Conservation (phyloP, 2,888 invertebrate genomes). For the Drosophila colorata region DNA sequence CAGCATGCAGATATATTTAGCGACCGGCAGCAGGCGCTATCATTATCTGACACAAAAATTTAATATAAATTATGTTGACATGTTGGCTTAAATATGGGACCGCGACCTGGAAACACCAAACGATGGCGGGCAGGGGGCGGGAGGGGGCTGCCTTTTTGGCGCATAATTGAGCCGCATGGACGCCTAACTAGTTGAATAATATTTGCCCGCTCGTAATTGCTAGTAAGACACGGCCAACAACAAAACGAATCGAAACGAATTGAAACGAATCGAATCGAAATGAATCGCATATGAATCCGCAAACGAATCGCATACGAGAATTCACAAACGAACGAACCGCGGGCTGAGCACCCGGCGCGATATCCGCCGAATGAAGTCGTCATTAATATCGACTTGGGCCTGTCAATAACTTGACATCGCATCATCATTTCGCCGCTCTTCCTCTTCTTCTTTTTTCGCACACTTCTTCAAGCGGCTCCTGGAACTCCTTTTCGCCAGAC, state of each 20-base stretch:
- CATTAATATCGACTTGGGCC: conserved; percentile 79
- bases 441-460: conserved; percentile 28
- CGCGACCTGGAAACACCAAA: conserved; percentile 10
- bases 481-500: conserved; percentile 48
- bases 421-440: conserved; percentile 62
- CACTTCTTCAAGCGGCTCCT: conserved; percentile 52
- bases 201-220: conserved; percentile 55
- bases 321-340: conserved; percentile 13
- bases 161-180: conserved; percentile 31
- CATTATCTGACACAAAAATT: conserved; percentile 82
- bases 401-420: conserved; percentile 80
- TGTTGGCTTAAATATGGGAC: conserved; percentile 79
- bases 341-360: conserved; percentile 22
- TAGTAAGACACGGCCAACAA: conserved; percentile 63
- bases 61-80: conserved; percentile 84
- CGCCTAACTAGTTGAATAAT: conserved; percentile 61
- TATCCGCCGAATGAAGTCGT: conserved; percentile 75
- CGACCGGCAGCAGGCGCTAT: conserved; percentile 77
- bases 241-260: conserved; percentile 50
- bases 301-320: conserved; percentile 11
- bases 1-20: conserved; percentile 47
- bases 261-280: conserved; percentile 1
- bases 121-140: neutral
- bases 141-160: neutral
- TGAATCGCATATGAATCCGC: conserved; percentile 4